Conservation (phyloP, 2,888 invertebrate genomes). For the Entomobrya proxima region DNA sequence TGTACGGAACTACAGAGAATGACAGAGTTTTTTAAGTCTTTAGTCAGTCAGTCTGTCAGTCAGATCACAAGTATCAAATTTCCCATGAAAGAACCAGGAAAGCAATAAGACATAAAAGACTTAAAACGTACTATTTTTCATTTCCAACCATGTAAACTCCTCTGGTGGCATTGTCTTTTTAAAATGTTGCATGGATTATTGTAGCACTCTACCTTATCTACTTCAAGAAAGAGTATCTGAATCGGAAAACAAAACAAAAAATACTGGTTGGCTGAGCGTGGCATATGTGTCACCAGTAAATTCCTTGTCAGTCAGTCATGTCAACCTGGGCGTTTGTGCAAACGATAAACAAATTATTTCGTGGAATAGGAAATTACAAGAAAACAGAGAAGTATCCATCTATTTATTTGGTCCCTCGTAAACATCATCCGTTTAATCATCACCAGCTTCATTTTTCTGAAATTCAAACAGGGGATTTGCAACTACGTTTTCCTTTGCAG, state of each 20-base stretch:
- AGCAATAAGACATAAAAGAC: neutral
- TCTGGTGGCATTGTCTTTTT: neutral
- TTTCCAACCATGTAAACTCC: neutral
- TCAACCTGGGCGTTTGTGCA: neutral
- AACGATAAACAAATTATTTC: conserved; percentile 18
- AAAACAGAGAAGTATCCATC: neutral
- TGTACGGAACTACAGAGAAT: too few relatives aligned
- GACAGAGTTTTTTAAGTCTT: too few relatives aligned
- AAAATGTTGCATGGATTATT: neutral
- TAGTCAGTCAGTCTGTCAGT: conserved; percentile 21
- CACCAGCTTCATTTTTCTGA: neutral
- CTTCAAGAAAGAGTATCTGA: too few relatives aligned
- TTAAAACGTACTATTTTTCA: too few relatives aligned
- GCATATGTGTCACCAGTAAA: conserved; percentile 7
- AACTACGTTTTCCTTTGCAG: neutral
- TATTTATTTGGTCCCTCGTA: too few relatives aligned
- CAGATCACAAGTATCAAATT: conserved; percentile 9
- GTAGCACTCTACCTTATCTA: too few relatives aligned
- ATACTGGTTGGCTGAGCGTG: neutral
- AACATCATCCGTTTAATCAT: neutral
- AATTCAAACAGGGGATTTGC: neutral
- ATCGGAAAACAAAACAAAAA: conserved; percentile 2
- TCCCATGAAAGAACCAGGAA: neutral
- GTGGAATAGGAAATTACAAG: neutral
- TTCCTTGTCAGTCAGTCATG: conserved; percentile 17